Evolutionary conservation across 2,797 vertebrate genomes (phyloP).

Genomic region (Acipenser oxyrinchus): DNA sequence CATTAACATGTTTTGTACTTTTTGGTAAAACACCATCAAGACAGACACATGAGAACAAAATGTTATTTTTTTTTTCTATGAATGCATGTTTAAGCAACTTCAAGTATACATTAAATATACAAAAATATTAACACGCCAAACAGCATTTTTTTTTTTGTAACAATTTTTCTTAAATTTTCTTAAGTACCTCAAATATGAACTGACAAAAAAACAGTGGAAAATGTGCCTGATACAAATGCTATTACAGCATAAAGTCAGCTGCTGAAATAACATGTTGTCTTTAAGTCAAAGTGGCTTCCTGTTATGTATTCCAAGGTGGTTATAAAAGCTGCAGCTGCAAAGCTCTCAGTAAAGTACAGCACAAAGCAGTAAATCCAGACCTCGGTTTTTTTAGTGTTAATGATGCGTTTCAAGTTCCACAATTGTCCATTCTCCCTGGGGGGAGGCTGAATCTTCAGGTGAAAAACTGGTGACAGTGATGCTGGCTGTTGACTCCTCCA

Average conservation of each 20-base stretch:
- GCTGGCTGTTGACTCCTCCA: slow-evolving; percentile 87
- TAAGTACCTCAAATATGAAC: slow-evolving; percentile 19
- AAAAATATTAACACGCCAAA: slow-evolving; percentile 59
- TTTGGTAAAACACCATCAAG: slow-evolving; percentile 40
- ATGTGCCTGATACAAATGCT: slow-evolving; percentile 19
- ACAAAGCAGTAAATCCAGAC: slow-evolving; percentile 8
- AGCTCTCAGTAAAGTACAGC: not conserved
- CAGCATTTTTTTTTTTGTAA: slow-evolving; percentile 31
- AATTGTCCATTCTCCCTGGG: slow-evolving; percentile 97
- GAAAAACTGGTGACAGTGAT: slow-evolving; percentile 93
- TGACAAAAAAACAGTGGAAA: slow-evolving; percentile 14
- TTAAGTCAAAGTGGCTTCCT: not conserved
- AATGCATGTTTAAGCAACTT: slow-evolving; percentile 42
- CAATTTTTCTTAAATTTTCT: slow-evolving; percentile 30
- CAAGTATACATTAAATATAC: slow-evolving; percentile 49
- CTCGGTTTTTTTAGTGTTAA: slow-evolving; percentile 47
- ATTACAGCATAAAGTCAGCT: not conserved
- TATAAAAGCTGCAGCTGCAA: not conserved
- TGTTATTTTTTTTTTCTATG: slow-evolving; percentile 29
- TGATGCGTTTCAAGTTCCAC: slow-evolving; percentile 97
- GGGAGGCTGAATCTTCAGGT: slow-evolving; percentile 89
- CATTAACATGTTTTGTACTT: slow-evolving; percentile 31
- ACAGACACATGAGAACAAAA: slow-evolving; percentile 33
- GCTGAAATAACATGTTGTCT: not conserved
- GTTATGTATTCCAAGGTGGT: not conserved